Percentiles rank a stretch among this genome's conserved stretches.
These are phyloP conservation scores for Sakesphorus luctuosus DNA, from an alignment of 2,113 vertebrate genomes.

Conservation along the genomic window DNA sequence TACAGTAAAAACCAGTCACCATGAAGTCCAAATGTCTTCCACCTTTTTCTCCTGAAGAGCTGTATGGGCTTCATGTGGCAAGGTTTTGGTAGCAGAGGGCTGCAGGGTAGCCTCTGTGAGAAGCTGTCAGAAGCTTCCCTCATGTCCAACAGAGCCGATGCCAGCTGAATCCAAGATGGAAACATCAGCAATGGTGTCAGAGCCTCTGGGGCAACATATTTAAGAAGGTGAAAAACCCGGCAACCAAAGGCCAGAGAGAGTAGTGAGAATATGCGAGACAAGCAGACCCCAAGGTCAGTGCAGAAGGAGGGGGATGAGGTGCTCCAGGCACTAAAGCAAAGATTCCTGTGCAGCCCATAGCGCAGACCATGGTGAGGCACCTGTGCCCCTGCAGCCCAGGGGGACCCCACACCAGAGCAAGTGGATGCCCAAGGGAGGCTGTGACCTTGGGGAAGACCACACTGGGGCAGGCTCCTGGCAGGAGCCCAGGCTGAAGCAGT, in stretches of 20 bases:
- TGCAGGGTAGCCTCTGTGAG: not conserved
- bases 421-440: not conserved
- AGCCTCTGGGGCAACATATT: not conserved
- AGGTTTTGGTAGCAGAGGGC: not conserved
- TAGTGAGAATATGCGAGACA: not conserved
- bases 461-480: not conserved
- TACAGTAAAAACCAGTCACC: not conserved
- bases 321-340: accelerated
- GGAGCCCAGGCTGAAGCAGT: not conserved
- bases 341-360: not conserved
- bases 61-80: not conserved
- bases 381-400: not conserved
- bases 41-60: not conserved
- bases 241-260: not conserved
- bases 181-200: accelerated
- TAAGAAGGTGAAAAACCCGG: not conserved
- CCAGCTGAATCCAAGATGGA: not conserved
- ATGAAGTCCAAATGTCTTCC: not conserved
- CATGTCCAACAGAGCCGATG: not conserved
- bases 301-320: not conserved
- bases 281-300: not conserved
- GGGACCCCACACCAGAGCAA: not conserved
- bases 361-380: not conserved
- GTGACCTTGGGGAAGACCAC: not conserved
- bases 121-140: not conserved